Conservation (phyloP, 2,113 vertebrate genomes). For the Scalopus aquaticus region DNA sequence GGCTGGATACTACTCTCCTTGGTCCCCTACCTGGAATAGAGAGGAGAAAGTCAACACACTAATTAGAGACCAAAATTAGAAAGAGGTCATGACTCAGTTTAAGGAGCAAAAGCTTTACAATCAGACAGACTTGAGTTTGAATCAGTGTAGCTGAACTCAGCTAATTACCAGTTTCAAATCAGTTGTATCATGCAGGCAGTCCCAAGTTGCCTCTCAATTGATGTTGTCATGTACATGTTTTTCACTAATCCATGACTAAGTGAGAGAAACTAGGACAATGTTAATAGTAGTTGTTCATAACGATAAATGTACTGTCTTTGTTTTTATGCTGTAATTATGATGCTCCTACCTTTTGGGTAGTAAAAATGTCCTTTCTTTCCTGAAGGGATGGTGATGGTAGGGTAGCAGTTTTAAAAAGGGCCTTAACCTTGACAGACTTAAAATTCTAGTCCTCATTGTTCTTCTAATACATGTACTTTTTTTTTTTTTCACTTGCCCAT, state of each 20-base stretch:
- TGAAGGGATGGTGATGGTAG: background rate
- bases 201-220: background rate
- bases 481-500: background rate
- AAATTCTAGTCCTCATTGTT: background rate
- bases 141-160: background rate
- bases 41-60: background rate
- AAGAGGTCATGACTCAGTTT: background rate
- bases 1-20: background rate
- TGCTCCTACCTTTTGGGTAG: background rate
- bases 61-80: background rate
- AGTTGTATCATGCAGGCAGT: background rate
- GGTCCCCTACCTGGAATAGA: background rate
- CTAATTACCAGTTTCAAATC: background rate
- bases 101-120: background rate
- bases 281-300: background rate
- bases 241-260: background rate
- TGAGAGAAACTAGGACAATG: background rate
- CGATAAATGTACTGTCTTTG: conserved; percentile 2
- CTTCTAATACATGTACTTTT: background rate
- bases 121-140: background rate
- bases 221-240: background rate
- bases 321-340: conserved; percentile 25
- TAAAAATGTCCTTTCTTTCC: background rate
- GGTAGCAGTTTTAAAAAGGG: background rate
- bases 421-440: background rate